A percentile compares a stretch with the other conserved stretches of the same genome.
These are phyloP conservation scores for Sialis fuliginosa DNA, from an alignment of 2,888 invertebrate species.

Conservation along the genomic window DNA sequence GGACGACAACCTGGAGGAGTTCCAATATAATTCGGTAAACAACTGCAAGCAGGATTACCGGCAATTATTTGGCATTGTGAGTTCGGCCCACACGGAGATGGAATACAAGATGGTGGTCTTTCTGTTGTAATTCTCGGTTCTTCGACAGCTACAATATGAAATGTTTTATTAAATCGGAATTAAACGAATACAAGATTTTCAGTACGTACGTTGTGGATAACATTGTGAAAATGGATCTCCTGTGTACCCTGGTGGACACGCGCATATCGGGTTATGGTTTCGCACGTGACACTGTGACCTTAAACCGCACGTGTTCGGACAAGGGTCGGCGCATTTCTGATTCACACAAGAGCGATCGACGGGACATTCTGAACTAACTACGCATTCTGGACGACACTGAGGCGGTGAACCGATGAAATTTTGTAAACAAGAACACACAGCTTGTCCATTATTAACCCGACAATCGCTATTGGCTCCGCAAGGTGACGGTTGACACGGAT, in stretches of 20 bases:
- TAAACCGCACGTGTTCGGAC: slow-evolving; percentile 73
- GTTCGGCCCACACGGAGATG: slow-evolving; percentile 73
- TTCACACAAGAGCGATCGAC: slow-evolving; percentile 67
- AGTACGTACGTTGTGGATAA: slow-evolving; percentile 43
- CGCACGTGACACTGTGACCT: slow-evolving; percentile 66
- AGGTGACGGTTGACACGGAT: slow-evolving; percentile 69
- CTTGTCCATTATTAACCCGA: slow-evolving; percentile 57
- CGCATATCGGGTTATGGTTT: slow-evolving; percentile 77
- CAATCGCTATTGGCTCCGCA: slow-evolving; percentile 82
- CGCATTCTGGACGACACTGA: slow-evolving; percentile 67
- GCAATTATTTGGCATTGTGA: slow-evolving; percentile 59
- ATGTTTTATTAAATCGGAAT: slow-evolving; percentile 13
- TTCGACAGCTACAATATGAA: slow-evolving; percentile 12
- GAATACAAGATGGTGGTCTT: slow-evolving; percentile 56
- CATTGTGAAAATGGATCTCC: slow-evolving; percentile 78
- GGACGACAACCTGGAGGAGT: slow-evolving; percentile 63
- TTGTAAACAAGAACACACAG: slow-evolving; percentile 69
- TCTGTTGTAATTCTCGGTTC: slow-evolving; percentile 30
- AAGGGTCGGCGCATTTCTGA: slow-evolving; percentile 74
- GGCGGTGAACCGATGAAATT: slow-evolving; percentile 66
- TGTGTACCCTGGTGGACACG: slow-evolving; percentile 65
- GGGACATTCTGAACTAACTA: slow-evolving; percentile 75
- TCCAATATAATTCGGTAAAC: slow-evolving; percentile 60
- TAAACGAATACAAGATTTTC: slow-evolving; percentile 15
- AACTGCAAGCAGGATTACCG: slow-evolving; percentile 61